Evolutionary conservation across 2,797 vertebrate species (phyloP).

Genomic region (Oryzias dopingdopingensis): DNA sequence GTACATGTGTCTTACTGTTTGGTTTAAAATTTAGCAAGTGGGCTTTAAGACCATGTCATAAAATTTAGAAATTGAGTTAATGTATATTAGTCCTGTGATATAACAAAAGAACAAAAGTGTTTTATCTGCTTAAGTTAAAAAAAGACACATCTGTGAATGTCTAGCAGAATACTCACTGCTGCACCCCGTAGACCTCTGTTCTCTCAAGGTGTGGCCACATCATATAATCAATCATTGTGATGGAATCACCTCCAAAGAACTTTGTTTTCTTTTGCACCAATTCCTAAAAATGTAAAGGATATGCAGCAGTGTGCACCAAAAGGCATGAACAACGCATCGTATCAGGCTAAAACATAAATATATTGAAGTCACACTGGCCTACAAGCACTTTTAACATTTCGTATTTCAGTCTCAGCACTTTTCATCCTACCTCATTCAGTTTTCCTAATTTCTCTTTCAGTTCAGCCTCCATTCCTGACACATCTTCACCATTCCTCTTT

Average conservation of each 20-base stretch:
- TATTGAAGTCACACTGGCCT: too few species aligned
- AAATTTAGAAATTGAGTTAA: too few species aligned
- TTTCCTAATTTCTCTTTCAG: constrained; percentile 78
- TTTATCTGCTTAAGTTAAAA: not conserved
- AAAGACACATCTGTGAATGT: not conserved
- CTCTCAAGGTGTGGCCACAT: constrained; percentile 97
- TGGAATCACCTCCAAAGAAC: constrained; percentile 83
- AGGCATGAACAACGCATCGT: too few species aligned
- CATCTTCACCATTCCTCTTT: constrained; percentile 73
- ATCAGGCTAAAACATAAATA: too few species aligned
- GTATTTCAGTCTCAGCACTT: not conserved
- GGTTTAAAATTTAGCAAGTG: too few species aligned
- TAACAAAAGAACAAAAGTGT: not conserved
- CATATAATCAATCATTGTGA: constrained; percentile 93
- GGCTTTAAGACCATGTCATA: too few species aligned
- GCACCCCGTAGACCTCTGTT: constrained; percentile 66
- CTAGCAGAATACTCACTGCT: constrained; percentile 55
- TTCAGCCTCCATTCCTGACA: constrained; percentile 72
- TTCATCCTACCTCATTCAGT: constrained; percentile 80
- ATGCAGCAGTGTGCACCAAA: not conserved
- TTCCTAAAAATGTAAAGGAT: constrained; percentile 61
- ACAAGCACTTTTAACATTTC: too few species aligned
- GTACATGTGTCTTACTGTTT: too few species aligned
- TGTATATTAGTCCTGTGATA: too few species aligned
- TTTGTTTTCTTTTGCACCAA: constrained; percentile 78